Evolutionary conservation across 2,797 vertebrate species (phyloP).

Genomic region (Antrozous pallidus): DNA sequence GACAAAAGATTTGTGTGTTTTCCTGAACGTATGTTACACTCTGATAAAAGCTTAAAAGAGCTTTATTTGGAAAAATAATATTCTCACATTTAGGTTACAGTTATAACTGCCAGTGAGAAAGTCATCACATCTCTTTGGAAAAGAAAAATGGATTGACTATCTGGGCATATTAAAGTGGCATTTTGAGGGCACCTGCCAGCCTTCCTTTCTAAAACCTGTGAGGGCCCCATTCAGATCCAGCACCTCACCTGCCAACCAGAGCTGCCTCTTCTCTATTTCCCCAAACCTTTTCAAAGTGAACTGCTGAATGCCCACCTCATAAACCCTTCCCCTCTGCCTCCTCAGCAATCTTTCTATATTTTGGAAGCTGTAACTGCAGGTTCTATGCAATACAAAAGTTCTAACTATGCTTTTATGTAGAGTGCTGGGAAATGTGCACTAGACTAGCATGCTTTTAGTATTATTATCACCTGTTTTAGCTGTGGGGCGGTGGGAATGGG

Average conservation of each 20-base stretch:
- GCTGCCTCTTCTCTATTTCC: background rate
- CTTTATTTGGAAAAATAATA: constrained; percentile 17
- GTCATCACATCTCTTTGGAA: background rate
- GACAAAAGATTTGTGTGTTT: background rate
- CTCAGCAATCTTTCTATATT: background rate
- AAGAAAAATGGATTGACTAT: background rate
- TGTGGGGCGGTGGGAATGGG: rapidly evolving
- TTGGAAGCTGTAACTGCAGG: background rate
- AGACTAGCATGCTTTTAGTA: background rate
- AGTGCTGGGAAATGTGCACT: background rate
- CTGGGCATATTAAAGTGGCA: background rate
- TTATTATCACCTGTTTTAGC: background rate
- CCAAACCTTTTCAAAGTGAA: background rate
- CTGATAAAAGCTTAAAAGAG: constrained; percentile 20
- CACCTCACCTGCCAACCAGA: background rate
- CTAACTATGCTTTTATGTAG: background rate
- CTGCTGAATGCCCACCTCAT: background rate
- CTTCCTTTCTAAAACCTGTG: background rate
- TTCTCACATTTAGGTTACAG: background rate
- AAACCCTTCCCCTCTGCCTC: background rate
- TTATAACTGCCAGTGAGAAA: constrained; percentile 19
- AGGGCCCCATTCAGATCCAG: background rate
- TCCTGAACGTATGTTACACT: background rate
- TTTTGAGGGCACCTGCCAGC: background rate
- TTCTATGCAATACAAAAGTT: background rate